A percentile compares a stretch with the other conserved stretches of the same genome.
phyloP scores from a whole-genome alignment of 1,140 invertebrate species.

The Trichonephila clavipes region DNA sequence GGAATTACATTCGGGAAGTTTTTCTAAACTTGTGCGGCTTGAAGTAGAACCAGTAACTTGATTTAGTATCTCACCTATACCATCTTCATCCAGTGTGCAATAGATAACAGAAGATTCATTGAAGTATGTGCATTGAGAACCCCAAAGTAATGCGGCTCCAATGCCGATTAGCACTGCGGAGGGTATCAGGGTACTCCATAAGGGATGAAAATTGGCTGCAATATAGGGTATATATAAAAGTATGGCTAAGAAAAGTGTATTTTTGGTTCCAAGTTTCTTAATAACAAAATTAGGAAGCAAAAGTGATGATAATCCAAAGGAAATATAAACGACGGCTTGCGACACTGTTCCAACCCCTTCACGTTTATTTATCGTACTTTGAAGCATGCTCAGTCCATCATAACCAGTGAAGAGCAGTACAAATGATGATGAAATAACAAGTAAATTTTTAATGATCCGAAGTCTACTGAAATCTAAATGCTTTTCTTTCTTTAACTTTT shows the following conservation, averaged over 20 bases:
- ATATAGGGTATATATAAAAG: conserved; percentile 13
- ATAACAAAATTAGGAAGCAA: conserved; percentile 42
- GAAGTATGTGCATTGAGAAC: conserved; percentile 51
- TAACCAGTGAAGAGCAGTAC: conserved; percentile 97
- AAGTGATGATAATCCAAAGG: conserved; percentile 22
- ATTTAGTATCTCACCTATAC: not conserved
- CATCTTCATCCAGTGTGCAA: conserved; percentile 4
- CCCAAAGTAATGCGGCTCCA: conserved; percentile 46
- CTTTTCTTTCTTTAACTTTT: not conserved
- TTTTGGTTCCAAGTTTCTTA: conserved; percentile 57
- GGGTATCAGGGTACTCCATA: conserved; percentile 41
- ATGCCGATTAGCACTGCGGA: conserved; percentile 19
- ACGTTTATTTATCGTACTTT: conserved; percentile 40
- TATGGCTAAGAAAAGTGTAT: not conserved
- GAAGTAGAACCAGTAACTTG: not conserved
- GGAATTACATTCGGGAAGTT: not conserved
- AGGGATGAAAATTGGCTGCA: conserved; percentile 55
- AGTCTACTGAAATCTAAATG: conserved; percentile 83
- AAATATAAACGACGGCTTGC: not conserved
- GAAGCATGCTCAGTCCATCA: conserved; percentile 85
- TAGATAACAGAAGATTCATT: conserved; percentile 46
- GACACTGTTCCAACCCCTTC: conserved; percentile 16
- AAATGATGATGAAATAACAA: conserved; percentile 91
- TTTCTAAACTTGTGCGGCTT: not conserved
- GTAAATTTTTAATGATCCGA: conserved; percentile 93